Conservation (phyloP, 2,113 vertebrate genomes). For the Xiphophorus hellerii region DNA sequence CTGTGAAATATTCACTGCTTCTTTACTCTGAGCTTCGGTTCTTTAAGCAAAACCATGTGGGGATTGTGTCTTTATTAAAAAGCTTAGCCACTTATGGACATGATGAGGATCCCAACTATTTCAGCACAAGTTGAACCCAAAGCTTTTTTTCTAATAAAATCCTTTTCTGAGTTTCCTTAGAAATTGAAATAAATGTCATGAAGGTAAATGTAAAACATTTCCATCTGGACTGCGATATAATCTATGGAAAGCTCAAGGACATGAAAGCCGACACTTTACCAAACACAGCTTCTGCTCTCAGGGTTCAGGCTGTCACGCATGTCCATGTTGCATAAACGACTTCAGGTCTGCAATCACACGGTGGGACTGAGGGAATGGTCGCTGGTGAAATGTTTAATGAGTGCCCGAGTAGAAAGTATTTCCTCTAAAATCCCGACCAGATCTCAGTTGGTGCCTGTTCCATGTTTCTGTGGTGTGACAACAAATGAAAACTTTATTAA, state of each 20-base stretch:
- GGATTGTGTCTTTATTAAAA: not conserved
- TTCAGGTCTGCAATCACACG: constrained; percentile 7
- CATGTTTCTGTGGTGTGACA: not conserved
- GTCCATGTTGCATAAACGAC: constrained; percentile 1
- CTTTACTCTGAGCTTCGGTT: not conserved
- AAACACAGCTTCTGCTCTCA: not conserved
- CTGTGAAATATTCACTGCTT: constrained; percentile 5
- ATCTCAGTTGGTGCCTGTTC: constrained; percentile 7
- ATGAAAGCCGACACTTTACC: not conserved
- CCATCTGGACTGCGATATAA: not conserved
- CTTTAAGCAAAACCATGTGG: constrained; percentile 12
- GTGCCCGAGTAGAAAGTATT: not conserved
- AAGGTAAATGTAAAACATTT: not conserved
- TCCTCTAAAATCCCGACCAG: constrained; percentile 6
- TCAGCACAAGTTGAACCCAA: not conserved
- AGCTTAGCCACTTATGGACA: not conserved
- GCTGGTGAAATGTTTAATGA: constrained; percentile 3
- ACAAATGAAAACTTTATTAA: not conserved
- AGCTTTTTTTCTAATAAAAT: not conserved
- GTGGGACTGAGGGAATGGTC: not conserved
- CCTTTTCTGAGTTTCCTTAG: not conserved
- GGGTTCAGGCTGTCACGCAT: constrained; percentile 1
- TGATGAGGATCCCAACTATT: not conserved
- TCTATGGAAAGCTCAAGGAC: not conserved
- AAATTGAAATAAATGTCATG: not conserved